Evolutionary conservation across 2,797 vertebrate species (phyloP), one percentile per base, ranked within the genome.

Genomic region (Parauchenoglanis punctatus): DNA sequence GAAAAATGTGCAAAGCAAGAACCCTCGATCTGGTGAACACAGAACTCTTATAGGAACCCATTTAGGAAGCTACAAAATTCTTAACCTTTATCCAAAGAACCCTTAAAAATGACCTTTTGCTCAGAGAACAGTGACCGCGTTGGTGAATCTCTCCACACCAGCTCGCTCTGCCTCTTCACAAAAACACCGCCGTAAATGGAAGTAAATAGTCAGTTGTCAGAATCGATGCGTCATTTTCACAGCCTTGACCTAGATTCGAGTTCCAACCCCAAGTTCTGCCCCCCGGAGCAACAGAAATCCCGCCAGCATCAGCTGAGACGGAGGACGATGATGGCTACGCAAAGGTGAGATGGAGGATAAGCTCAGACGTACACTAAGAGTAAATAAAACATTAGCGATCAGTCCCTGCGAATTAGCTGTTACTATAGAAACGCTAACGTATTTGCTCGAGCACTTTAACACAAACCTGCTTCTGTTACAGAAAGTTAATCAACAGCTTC

Each of bases 161-260:
- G 20, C 3, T 54, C 35, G 1, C 61, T 49, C 44, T 77, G 20
- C 82, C n/a, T 68, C 63, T 83, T 78, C 46, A 80, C 65, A 84
- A 85, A 76, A 85, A 76, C 75, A 88, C 59, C 77, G 76, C 72
- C 18, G 72, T 12, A 59, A 76, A 84, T 73, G 61, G 84, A 67
- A 76, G 75, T 28, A 87, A 88, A 90, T 61, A 83, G 78, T 77
- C 87, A 85, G 70, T 61, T 81, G 59, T 87, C 80, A 87, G 68
- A 89, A 89, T 89, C 88, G 67, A 86, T 87, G 73, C 68, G 73
- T 89, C 84, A 70, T 15, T 76, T 65, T 54, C 68, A 76, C 81
- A 83, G 54, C n/a, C 77, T 73, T 90, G 86, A 89, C 90, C 90
- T 90, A 88, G 72, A 90, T 89, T 88, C 59, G 31, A 12, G 28